Base-by-base conservation (phyloP, 1,140 invertebrate species). In the Cotesia glomerata region DNA sequence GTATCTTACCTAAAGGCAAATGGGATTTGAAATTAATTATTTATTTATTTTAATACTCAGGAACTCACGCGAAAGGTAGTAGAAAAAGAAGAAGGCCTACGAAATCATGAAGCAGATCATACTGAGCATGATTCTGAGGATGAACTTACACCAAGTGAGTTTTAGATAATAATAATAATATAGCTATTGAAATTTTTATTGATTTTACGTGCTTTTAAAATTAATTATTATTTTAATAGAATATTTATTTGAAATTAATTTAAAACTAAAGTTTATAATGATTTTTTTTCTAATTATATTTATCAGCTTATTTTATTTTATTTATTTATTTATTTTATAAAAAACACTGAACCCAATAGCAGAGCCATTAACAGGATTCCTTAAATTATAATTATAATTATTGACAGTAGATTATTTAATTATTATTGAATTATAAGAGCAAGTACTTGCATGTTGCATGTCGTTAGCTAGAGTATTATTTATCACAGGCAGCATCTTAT, bases 21-120 rank as follows among this genome's bases (percentile, higher is more conserved):
- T 26, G 1, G 26, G 26, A 67, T 63, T 39, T 59, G 16, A 61
- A 59, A 51, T 51, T 63, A 45, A 9, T 58, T 34, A 70, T 16
- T 54, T 59, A 59, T 61, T 63, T 72, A n/a, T 9, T 34, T 4
- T 51, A 52, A 66, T 68, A 1, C 1, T 79, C 89, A 92, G 85
- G 92, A 93, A 76, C 83, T 94, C 14, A 90, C 89, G 39, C 85
- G 89, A 74, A 92, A 91, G 85, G 90, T 90, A 56, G 87, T 91
- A 7, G 89, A 91, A 74, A 89, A 89, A 77, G 90, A 91, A 74
- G 90, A 91, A 77, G 85, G 85, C 13, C 80, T 81, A 64, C 87
- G 88, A 13, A 81, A 86, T 75, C 87, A 87, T 39, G 88, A 89
- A 36, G 73, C 81, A 3, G 88, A 89, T 74, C 84, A 88, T 59